Percentiles rank a stretch among this genome's conserved stretches.
Conservation (phyloP, 2,113 vertebrate genomes). For the Baryphthengus martii region DNA sequence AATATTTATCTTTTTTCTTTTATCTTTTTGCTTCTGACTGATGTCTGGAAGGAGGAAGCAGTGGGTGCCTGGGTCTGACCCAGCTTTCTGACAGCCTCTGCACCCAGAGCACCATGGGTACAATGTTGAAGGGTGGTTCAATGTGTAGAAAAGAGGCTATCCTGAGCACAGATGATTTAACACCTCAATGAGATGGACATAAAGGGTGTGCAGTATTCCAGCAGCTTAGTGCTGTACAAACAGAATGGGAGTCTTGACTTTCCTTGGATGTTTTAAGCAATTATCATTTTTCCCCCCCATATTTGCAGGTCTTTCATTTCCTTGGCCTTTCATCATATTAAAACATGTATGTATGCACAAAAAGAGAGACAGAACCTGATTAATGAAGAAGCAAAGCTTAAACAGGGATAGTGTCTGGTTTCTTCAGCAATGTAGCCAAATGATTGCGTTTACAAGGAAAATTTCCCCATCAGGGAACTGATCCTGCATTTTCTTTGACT, state of each 20-base stretch:
- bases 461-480: background rate
- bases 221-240: background rate
- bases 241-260: background rate
- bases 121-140: fast-evolving
- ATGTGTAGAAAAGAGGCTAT: background rate
- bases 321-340: background rate
- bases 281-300: background rate
- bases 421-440: background rate
- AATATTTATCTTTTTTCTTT: background rate
- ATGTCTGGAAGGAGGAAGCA: background rate
- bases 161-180: background rate
- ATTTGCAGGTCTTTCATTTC: background rate
- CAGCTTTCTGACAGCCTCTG: background rate
- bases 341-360: background rate
- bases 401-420: background rate
- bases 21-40: background rate
- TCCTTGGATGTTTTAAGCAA: background rate
- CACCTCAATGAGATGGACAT: background rate
- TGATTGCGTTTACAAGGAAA: background rate
- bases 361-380: background rate
- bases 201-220: background rate
- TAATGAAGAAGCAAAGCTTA: background rate
- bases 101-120: fast-evolving
- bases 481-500: background rate
- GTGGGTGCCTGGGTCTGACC: background rate